Evolutionary conservation across 1,140 invertebrate genomes (phyloP).

Genomic region (Odontomachus brunneus): DNA sequence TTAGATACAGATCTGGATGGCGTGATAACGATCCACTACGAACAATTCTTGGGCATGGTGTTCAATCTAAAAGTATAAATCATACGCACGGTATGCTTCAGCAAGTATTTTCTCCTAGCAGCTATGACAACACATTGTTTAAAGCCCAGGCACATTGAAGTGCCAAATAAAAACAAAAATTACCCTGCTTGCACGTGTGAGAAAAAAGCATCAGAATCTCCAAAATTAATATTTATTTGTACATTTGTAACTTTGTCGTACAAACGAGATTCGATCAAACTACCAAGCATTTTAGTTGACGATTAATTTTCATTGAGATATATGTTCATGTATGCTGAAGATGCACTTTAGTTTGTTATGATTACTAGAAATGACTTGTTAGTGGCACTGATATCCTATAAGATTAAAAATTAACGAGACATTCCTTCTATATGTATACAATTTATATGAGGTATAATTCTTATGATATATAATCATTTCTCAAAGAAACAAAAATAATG

Average conservation of each 20-base stretch:
- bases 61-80: conserved; percentile 95
- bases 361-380: neutral
- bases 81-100: neutral
- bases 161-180: conserved; percentile 51
- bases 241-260: neutral
- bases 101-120: conserved; percentile 27
- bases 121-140: neutral
- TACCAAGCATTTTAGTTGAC: neutral
- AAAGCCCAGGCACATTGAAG: neutral
- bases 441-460: too few relatives aligned
- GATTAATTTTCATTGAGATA: neutral
- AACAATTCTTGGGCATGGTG: conserved; percentile 98
- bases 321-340: neutral
- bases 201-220: conserved; percentile 17
- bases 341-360: neutral
- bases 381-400: too few relatives aligned
- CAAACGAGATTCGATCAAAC: conserved; percentile 1
- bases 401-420: neutral
- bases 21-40: conserved; percentile 97
- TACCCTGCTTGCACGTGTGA: neutral
- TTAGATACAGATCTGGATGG: conserved; percentile 98
- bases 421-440: conserved; percentile 19
- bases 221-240: conserved; percentile 29
- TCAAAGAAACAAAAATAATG: neutral
- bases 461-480: neutral